Evolutionary conservation across 2,797 vertebrate species (phyloP).

Genomic region (Allobates femoralis): DNA sequence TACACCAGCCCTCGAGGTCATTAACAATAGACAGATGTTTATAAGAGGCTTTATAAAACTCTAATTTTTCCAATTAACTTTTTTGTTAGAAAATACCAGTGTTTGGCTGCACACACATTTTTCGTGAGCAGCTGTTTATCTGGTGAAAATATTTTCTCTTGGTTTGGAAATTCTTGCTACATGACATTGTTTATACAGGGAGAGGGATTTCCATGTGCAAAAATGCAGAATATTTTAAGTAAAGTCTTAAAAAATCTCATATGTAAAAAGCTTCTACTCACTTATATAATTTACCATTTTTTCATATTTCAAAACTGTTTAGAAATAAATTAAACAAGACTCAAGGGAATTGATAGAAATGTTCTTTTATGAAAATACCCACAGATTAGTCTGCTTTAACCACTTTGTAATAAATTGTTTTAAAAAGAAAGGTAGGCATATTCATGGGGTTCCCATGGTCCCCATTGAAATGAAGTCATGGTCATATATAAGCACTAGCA

Average conservation of each 20-base stretch:
- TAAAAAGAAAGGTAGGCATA: background rate
- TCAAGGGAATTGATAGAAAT: background rate
- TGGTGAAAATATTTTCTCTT: background rate
- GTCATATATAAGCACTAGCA: too few species aligned
- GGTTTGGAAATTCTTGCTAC: background rate
- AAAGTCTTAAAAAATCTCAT: background rate
- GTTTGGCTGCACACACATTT: background rate
- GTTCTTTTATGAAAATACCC: background rate
- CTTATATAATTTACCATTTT: background rate
- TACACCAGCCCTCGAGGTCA: background rate
- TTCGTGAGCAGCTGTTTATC: background rate
- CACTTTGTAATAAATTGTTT: background rate
- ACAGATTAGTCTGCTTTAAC: background rate
- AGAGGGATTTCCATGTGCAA: background rate
- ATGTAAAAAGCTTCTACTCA: background rate
- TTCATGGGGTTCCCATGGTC: too few species aligned
- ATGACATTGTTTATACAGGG: background rate
- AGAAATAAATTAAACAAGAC: background rate
- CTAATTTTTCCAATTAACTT: background rate
- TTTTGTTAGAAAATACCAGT: background rate
- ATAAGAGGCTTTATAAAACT: background rate
- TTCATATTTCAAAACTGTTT: background rate
- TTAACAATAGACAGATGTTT: background rate
- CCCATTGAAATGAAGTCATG: too few species aligned
- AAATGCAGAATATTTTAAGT: background rate